phyloP scores from a whole-genome alignment of 2,113 vertebrate genomes.

The Melanerpes aurifrons region DNA sequence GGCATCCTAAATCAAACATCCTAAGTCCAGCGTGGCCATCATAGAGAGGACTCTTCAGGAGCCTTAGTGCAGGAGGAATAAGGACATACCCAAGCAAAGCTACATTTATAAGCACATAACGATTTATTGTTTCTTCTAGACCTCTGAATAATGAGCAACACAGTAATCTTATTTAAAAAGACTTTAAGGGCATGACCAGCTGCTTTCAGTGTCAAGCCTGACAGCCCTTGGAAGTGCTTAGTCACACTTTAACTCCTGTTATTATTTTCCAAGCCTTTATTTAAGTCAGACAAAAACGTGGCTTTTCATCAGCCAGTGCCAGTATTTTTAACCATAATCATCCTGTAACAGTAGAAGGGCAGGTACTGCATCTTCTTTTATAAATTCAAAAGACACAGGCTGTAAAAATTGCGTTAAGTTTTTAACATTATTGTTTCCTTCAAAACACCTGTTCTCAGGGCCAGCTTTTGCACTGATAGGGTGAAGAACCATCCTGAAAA shows the following conservation, averaged over 20 bases:
- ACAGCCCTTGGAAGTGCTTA: slow-evolving; percentile 46
- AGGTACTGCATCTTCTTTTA: neutral
- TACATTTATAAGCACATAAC: neutral
- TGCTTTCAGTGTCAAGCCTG: slow-evolving; percentile 28
- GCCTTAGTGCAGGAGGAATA: neutral
- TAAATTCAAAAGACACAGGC: neutral
- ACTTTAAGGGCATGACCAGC: slow-evolving; percentile 47
- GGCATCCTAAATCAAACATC: neutral
- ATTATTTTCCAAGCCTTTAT: slow-evolving; percentile 44
- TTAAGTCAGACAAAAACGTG: slow-evolving; percentile 19
- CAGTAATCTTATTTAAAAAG: slow-evolving; percentile 49
- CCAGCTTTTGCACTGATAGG: neutral
- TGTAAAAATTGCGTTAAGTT: neutral
- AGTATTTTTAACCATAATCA: neutral
- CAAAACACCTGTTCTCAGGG: neutral
- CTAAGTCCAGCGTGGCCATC: neutral
- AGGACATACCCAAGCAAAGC: neutral
- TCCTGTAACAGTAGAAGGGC: neutral
- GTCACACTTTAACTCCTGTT: slow-evolving; percentile 47
- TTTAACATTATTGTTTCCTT: neutral
- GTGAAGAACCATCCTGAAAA: neutral
- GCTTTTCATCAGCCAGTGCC: neutral
- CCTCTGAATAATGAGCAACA: slow-evolving; percentile 45
- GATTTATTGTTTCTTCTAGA: slow-evolving; percentile 6
- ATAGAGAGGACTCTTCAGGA: neutral